phyloP scores from a whole-genome alignment of 2,888 invertebrate genomes.

The Hypomecis atomaria region DNA sequence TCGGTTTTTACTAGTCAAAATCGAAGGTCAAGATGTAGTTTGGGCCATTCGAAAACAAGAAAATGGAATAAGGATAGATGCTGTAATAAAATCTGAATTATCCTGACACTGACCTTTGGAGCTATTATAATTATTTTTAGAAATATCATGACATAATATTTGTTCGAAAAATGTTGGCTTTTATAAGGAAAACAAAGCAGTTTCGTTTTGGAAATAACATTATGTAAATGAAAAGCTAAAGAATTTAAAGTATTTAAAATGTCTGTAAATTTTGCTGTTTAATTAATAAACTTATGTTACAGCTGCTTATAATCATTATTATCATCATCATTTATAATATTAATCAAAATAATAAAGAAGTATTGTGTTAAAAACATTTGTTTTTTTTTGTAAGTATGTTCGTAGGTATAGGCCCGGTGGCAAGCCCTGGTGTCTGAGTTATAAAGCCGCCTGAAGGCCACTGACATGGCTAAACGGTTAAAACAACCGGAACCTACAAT shows the following conservation, averaged over 20 bases:
- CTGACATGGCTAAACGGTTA: no score
- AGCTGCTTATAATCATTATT: no score
- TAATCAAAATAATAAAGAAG: no score
- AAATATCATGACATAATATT: background rate
- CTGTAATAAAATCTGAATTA: slow-evolving; percentile 2
- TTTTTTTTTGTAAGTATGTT: no score
- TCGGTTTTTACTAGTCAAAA: slow-evolving; percentile 37
- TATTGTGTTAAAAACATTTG: no score
- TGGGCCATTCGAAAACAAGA: slow-evolving; percentile 19
- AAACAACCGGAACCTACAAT: no score
- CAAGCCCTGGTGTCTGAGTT: no score
- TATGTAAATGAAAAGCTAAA: background rate
- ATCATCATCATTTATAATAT: no score
- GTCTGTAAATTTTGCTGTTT: background rate
- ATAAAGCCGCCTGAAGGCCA: no score
- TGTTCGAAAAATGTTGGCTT: background rate
- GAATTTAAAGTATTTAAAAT: background rate
- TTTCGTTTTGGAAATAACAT: background rate
- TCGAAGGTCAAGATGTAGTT: slow-evolving; percentile 27
- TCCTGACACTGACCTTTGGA: slow-evolving; percentile 2
- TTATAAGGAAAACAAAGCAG: background rate
- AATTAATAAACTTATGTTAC: no score
- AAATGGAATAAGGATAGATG: slow-evolving; percentile 11
- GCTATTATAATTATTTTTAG: background rate
- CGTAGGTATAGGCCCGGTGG: no score